Conservation (phyloP, 2,797 vertebrate species). For the Danio jaintianensis region DNA sequence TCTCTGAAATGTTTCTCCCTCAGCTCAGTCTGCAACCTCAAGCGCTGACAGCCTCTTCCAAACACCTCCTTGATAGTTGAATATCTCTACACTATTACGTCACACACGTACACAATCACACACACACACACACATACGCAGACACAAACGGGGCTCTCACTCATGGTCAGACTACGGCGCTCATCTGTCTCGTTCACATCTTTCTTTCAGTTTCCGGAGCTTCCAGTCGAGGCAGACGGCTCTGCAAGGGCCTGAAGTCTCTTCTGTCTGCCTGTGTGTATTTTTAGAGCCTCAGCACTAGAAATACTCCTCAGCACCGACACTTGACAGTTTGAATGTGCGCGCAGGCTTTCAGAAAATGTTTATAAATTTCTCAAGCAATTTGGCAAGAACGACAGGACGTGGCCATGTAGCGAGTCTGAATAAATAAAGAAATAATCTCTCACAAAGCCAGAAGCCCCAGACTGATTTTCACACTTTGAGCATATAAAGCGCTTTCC, state of each 20-base stretch:
- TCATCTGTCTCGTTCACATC: constrained; percentile 72
- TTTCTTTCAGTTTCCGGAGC: constrained; percentile 64
- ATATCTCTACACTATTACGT: constrained; percentile 59
- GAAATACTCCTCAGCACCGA: constrained; percentile 54
- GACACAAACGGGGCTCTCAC: constrained; percentile 31
- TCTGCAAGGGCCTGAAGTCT: constrained; percentile 59
- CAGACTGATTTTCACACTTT: constrained; percentile 68
- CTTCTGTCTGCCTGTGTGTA: constrained; percentile 69
- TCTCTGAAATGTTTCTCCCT: constrained; percentile 51
- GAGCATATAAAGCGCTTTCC: constrained; percentile 65
- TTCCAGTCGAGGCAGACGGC: constrained; percentile 55
- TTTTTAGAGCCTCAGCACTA: constrained; percentile 75
- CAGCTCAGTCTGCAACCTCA: constrained; percentile 57
- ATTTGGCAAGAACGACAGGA: constrained; percentile 60
- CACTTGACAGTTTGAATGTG: constrained; percentile 66
- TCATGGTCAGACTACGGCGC: constrained; percentile 34
- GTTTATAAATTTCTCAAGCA: constrained; percentile 66
- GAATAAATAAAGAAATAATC: constrained; percentile 72
- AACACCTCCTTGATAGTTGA: constrained; percentile 68
- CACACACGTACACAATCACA: constrained; percentile 44
- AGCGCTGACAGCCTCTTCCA: constrained; percentile 67
- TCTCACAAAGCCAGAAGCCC: constrained; percentile 69
- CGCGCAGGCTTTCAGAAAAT: constrained; percentile 67
- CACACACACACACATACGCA: constrained; percentile 15
- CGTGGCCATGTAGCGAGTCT: constrained; percentile 66